Conservation (phyloP, 2,797 vertebrate genomes). For the Spatula versicolor region DNA sequence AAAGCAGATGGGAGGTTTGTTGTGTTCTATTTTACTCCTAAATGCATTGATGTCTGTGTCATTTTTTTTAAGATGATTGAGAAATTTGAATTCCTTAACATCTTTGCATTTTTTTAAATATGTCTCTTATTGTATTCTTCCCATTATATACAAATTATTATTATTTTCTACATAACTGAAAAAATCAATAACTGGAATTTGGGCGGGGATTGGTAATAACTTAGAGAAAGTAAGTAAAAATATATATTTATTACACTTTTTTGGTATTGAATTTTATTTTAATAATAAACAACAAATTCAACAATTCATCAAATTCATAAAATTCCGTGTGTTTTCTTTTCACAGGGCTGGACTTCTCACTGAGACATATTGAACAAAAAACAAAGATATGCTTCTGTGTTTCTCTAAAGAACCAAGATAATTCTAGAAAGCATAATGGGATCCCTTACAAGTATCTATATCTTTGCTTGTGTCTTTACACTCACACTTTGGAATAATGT, state of each 20-base stretch:
- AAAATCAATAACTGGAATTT: not conserved
- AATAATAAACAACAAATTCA: not conserved
- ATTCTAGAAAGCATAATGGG: constrained; percentile 31
- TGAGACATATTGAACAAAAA: not conserved
- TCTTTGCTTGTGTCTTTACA: not conserved
- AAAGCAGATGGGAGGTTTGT: not conserved
- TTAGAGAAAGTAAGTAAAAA: not conserved
- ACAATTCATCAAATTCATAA: not conserved
- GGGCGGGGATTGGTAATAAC: not conserved
- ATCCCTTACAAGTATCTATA: not conserved
- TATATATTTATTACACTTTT: not conserved
- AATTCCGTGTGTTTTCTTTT: not conserved
- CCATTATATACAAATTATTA: not conserved
- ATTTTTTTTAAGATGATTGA: not conserved
- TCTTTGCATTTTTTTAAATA: not conserved
- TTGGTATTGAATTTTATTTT: not conserved
- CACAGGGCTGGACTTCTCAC: not conserved
- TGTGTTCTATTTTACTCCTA: not conserved
- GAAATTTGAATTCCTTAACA: not conserved
- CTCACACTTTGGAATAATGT: constrained; percentile 7
- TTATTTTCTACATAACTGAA: not conserved
- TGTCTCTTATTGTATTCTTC: not conserved
- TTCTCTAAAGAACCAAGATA: not conserved
- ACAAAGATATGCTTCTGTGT: not conserved
- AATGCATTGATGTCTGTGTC: not conserved